phyloP scores from a whole-genome alignment of 2,113 vertebrate species.

The Sarotherodon lohbergeri region DNA sequence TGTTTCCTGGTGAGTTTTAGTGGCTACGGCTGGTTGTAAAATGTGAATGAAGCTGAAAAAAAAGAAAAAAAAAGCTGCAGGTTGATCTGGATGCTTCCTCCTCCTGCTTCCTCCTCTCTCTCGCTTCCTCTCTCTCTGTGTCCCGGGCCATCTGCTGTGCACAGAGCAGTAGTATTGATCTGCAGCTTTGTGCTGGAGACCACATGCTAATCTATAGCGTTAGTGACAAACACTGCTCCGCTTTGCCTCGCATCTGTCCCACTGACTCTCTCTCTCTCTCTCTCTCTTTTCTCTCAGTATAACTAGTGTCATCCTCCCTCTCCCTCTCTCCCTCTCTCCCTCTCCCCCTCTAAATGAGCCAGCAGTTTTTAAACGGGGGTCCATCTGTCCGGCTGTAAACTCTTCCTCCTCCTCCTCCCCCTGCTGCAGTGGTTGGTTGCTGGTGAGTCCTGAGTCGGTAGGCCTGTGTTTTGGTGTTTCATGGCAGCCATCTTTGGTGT shows the following conservation, averaged over 20 bases:
- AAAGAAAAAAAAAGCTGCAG: neutral
- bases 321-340: slow-evolving; percentile 43
- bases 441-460: slow-evolving; percentile 1
- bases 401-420: slow-evolving; percentile 24
- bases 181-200: slow-evolving; percentile 79
- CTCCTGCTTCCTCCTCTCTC: neutral
- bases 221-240: slow-evolving; percentile 73
- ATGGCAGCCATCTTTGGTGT: neutral
- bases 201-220: slow-evolving; percentile 81
- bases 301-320: slow-evolving; percentile 32
- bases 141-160: slow-evolving; percentile 78
- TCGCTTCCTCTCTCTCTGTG: neutral
- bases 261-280: slow-evolving; percentile 44
- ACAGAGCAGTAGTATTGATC: slow-evolving; percentile 76
- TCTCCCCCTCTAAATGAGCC: slow-evolving; percentile 46
- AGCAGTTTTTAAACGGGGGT: slow-evolving; percentile 52
- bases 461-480: slow-evolving; percentile 16
- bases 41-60: slow-evolving; percentile 7
- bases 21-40: neutral
- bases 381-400: slow-evolving; percentile 56
- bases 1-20: neutral
- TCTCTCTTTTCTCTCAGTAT: slow-evolving; percentile 31
- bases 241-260: slow-evolving; percentile 74
- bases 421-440: slow-evolving; percentile 20
- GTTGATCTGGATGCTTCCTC: neutral